phyloP scores from a whole-genome alignment of 2,113 vertebrate genomes.

The Anoura caudifer region DNA sequence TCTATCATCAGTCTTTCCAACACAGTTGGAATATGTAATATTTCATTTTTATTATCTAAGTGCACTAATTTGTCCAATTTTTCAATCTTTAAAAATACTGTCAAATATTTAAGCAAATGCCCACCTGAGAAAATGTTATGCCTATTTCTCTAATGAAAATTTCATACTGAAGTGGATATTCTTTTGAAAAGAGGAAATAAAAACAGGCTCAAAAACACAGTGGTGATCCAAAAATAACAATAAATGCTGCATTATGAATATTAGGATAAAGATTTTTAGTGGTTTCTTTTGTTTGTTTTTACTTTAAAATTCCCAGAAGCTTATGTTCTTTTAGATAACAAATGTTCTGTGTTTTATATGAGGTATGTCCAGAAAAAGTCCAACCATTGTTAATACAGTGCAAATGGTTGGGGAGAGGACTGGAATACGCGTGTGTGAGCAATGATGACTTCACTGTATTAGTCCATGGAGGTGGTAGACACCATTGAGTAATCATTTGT shows the following conservation, averaged over 20 bases:
- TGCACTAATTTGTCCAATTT: slow-evolving; percentile 42
- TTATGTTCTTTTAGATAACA: neutral
- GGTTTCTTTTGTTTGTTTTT: neutral
- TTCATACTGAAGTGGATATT: neutral
- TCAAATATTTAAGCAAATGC: slow-evolving; percentile 26
- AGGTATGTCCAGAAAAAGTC: no score
- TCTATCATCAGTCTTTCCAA: slow-evolving; percentile 19
- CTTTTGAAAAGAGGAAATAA: neutral
- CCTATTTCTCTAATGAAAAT: neutral
- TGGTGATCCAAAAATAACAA: neutral
- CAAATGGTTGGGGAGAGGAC: no score
- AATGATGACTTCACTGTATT: no score
- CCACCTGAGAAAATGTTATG: slow-evolving; percentile 5
- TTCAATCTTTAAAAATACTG: neutral
- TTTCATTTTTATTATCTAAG: slow-evolving; percentile 45
- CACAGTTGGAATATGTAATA: neutral
- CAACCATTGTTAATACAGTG: no score
- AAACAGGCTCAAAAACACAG: neutral
- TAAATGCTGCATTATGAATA: neutral
- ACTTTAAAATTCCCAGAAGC: neutral
- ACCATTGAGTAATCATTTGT: no score
- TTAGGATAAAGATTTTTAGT: neutral
- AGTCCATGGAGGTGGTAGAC: no score
- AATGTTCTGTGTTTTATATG: neutral
- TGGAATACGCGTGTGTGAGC: no score